Evolutionary conservation across 2,113 vertebrate genomes (phyloP).

Genomic region (Phasianus colchicus): DNA sequence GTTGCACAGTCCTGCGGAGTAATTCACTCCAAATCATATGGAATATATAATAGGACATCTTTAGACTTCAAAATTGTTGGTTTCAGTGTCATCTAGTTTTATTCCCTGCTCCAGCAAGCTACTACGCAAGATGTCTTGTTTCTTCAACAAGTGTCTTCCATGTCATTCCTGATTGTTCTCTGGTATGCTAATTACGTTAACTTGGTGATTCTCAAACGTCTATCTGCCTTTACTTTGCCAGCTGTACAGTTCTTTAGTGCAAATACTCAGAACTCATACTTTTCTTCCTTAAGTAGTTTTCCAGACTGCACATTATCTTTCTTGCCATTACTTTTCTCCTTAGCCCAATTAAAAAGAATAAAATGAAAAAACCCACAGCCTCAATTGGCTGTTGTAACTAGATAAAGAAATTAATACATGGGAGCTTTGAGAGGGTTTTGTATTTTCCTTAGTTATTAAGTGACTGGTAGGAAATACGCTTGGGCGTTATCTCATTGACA

Average conservation of each 20-base stretch:
- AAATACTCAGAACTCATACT: not conserved
- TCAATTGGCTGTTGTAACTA: not conserved
- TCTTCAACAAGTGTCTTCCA: not conserved
- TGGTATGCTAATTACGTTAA: not conserved
- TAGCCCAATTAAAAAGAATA: not conserved
- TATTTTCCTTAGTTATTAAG: not conserved
- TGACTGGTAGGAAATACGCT: too few species aligned
- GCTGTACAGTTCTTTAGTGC: not conserved
- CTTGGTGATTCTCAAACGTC: not conserved
- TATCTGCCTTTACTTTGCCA: not conserved
- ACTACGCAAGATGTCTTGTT: rapidly evolving
- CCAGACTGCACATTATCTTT: not conserved
- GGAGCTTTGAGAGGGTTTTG: not conserved
- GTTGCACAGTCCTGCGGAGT: not conserved
- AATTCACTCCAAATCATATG: not conserved
- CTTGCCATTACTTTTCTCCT: not conserved
- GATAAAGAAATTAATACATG: not conserved
- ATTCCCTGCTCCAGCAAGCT: not conserved
- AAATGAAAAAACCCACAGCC: not conserved
- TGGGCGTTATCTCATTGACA: not conserved
- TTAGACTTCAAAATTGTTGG: not conserved
- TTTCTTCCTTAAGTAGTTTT: not conserved
- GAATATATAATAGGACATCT: not conserved
- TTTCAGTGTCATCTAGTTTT: not conserved
- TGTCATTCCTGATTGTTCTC: not conserved